These are phyloP conservation scores for Strix uralensis DNA, from an alignment of 2,113 vertebrate species.

Conservation along the genomic window DNA sequence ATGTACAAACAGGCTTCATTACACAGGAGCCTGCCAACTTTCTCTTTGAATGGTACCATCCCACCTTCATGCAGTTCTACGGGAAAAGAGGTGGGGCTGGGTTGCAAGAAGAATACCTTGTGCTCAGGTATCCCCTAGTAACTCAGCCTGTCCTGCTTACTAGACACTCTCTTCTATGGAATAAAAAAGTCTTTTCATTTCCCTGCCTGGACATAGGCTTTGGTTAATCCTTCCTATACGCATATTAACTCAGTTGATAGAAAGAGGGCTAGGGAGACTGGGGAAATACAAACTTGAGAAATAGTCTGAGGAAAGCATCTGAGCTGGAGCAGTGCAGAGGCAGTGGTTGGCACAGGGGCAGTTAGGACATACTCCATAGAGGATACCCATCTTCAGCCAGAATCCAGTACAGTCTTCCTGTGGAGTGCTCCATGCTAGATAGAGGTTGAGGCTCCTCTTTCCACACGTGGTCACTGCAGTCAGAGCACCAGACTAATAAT, in stretches of 20 bases:
- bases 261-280: neutral
- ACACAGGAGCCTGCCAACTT: neutral
- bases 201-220: neutral
- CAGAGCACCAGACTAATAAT: neutral
- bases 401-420: neutral
- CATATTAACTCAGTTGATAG: neutral
- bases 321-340: neutral
- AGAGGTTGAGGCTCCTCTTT: neutral
- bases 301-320: neutral
- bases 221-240: neutral
- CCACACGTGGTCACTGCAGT: rapidly evolving
- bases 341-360: neutral
- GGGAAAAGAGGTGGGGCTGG: neutral
- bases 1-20: neutral
- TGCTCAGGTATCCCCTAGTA: neutral
- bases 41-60: neutral
- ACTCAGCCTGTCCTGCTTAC: neutral
- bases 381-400: neutral
- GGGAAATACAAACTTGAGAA: neutral
- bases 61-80: neutral
- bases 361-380: neutral
- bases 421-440: neutral
- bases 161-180: neutral
- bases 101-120: neutral
- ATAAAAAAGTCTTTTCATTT: neutral